Evolutionary conservation across 2,888 invertebrate species (phyloP).

Genomic region (Meloe dianella): DNA sequence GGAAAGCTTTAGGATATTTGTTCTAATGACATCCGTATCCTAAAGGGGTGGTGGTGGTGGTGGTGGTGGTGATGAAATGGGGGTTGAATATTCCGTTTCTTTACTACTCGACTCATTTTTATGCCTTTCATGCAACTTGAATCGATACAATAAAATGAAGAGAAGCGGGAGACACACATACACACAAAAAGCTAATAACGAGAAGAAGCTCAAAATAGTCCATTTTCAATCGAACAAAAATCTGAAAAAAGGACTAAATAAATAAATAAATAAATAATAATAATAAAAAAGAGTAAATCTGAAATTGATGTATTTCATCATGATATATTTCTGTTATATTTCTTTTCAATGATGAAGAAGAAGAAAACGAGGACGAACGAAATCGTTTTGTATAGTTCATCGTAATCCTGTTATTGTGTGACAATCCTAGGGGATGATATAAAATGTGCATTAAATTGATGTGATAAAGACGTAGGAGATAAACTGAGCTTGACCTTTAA

Average conservation of each 20-base stretch:
- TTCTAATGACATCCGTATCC: slow-evolving; percentile 55
- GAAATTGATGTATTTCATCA: slow-evolving; percentile 12
- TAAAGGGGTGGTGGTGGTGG: no score
- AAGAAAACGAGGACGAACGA: no score
- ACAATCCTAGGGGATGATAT: slow-evolving; percentile 45
- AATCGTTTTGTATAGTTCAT: slow-evolving; percentile 14
- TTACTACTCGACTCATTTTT: slow-evolving; percentile 49
- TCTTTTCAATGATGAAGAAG: neutral
- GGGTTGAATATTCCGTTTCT: slow-evolving; percentile 37
- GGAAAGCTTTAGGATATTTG: slow-evolving; percentile 48
- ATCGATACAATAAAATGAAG: slow-evolving; percentile 31
- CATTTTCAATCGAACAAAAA: slow-evolving; percentile 15
- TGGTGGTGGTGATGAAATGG: slow-evolving; percentile 40
- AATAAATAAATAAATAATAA: slow-evolving; percentile 16
- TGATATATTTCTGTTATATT: neutral
- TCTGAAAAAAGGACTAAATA: no score
- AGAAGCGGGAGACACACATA: slow-evolving; percentile 9
- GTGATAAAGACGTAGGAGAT: slow-evolving; percentile 33
- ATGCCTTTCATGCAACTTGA: slow-evolving; percentile 46
- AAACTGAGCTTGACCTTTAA: slow-evolving; percentile 44
- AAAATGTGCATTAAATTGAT: slow-evolving; percentile 45
- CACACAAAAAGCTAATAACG: slow-evolving; percentile 11
- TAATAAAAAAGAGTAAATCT: no score
- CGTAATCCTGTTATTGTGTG: slow-evolving; percentile 37
- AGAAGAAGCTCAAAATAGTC: neutral